Conservation (phyloP, 2,888 invertebrate species). For the Macrosoma leucophasiata region DNA sequence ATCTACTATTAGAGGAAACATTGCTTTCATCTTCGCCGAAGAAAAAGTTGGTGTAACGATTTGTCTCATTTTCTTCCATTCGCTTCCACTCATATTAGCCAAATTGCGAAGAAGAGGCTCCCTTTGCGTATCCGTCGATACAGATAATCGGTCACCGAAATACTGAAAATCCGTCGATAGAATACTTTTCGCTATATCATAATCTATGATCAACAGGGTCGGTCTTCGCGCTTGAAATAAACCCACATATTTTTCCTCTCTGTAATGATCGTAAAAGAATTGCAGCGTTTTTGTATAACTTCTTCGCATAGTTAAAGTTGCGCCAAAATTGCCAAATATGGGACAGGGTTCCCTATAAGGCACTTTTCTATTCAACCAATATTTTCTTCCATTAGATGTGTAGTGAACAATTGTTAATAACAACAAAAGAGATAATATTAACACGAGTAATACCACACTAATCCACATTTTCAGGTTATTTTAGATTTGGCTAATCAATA, state of each 20-base stretch:
- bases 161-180: conserved; percentile 51
- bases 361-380: conserved; percentile 58
- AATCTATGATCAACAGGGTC: conserved; percentile 56
- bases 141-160: conserved; percentile 61
- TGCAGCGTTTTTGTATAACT: conserved; percentile 60
- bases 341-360: conserved; percentile 66
- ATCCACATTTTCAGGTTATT: conserved; percentile 42
- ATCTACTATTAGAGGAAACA: conserved; percentile 63
- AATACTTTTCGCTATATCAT: conserved; percentile 55
- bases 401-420: conserved; percentile 55
- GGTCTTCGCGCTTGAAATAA: conserved; percentile 67
- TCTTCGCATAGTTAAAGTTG: conserved; percentile 52
- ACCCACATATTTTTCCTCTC: conserved; percentile 54
- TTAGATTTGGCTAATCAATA: conserved; percentile 44
- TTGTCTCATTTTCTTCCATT: conserved; percentile 66
- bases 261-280: conserved; percentile 52
- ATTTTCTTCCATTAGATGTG: conserved; percentile 54
- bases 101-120: conserved; percentile 63
- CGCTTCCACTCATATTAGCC: conserved; percentile 64
- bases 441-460: conserved; percentile 38
- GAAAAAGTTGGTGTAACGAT: conserved; percentile 68
- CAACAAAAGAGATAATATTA: conserved; percentile 40
- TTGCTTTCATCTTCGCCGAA: conserved; percentile 68
- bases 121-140: conserved; percentile 57
- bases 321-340: conserved; percentile 68